These are phyloP conservation scores for Venustaconcha ellipsiformis DNA, from an alignment of 1,140 invertebrate species.

Conservation along the genomic window DNA sequence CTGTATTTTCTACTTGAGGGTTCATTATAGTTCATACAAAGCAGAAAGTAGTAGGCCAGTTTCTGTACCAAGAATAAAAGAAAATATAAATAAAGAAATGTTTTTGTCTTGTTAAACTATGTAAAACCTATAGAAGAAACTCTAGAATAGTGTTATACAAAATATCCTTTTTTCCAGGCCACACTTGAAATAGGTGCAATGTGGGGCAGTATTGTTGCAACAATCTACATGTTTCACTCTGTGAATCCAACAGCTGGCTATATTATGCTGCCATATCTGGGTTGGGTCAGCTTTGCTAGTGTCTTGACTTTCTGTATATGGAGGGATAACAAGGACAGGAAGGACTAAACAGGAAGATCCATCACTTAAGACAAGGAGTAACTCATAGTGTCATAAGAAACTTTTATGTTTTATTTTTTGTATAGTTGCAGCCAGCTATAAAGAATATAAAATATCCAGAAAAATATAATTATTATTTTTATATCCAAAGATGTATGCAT, in stretches of 20 bases:
- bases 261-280: slow-evolving; percentile 83
- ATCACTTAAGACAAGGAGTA: too few relatives aligned
- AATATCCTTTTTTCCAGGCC: slow-evolving; percentile 73
- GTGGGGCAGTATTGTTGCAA: slow-evolving; percentile 75
- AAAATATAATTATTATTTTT: too few relatives aligned
- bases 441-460: too few relatives aligned
- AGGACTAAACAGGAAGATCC: slow-evolving; percentile 26
- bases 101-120: neutral
- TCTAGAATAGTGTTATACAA: neutral
- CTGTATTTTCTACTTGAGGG: neutral
- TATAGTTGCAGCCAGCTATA: too few relatives aligned
- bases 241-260: slow-evolving; percentile 79
- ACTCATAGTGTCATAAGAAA: too few relatives aligned
- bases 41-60: neutral
- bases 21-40: neutral
- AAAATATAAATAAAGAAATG: neutral
- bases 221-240: slow-evolving; percentile 76
- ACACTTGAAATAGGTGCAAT: slow-evolving; percentile 79
- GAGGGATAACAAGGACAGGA: slow-evolving; percentile 71
- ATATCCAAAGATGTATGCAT: too few relatives aligned
- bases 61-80: neutral
- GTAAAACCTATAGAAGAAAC: too few relatives aligned
- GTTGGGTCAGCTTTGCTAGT: slow-evolving; percentile 81
- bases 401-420: too few relatives aligned
- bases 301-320: slow-evolving; percentile 78